Evolutionary conservation across 2,888 invertebrate genomes (phyloP), one percentile per base, ranked within the genome.

Genomic region (Xiphydria camelus): DNA sequence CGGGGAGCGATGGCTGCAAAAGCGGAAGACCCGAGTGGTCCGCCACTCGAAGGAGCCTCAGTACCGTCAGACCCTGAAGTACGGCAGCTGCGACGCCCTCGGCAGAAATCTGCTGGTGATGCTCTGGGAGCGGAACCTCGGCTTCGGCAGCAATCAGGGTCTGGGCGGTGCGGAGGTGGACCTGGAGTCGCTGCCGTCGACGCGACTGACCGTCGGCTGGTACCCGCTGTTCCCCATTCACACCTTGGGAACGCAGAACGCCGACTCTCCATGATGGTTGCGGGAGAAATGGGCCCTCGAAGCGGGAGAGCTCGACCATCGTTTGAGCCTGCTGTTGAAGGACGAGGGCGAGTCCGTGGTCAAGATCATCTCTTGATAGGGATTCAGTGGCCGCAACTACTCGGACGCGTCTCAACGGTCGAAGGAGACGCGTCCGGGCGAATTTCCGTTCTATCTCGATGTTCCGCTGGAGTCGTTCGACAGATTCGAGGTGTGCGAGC

Each of bases 41-140:
- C 83, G 89, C 41, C 89, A 89, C 67, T 87, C 87, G 37, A 85
- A 85, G 44, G 90, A 91, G 70, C 94, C 94, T 4, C 84, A 89
- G 64, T 95, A 88, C 78, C 85, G 89, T 45, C 93, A 94, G 76
- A 93, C 90, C 22, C 83, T 95, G 56, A 89, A 90, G 68, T 95
- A 95, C 77, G 63, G 66, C 10, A 71, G 70, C 10, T 84, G 83
- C 63, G 89, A 90, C 70, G 86, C 87, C 1, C 81, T 88, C 18
- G 89, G 89, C 0, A 84, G 94, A 43, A 88, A 88, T 51, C 81
- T 94, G 55, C 85, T 94, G 57, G 91, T 94, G 41, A 93, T 93
- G 89, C 82, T 95, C 36, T 95, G 94, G 94, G 92, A 94, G 69
- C 85, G 89, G 48, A 90, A 91, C 70, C 88, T 90, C 47, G 89